Conservation (phyloP, 2,113 vertebrate species). For the Rhinopithecus roxellana region DNA sequence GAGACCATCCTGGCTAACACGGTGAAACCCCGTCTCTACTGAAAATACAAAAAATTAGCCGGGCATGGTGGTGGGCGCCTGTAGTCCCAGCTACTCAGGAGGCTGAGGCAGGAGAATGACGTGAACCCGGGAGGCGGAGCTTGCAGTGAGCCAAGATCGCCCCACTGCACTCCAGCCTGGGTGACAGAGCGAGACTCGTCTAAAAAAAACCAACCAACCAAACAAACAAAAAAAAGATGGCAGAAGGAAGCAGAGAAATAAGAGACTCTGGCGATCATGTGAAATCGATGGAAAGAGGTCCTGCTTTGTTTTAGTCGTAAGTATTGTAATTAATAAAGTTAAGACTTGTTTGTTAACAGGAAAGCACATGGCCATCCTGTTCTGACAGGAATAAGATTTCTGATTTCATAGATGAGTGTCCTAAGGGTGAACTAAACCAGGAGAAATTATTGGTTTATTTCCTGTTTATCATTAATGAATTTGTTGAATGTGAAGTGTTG, state of each 20-base stretch:
- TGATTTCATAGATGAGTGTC: conserved; percentile 18
- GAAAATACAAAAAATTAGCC: too few species aligned
- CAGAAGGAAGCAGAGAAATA: neutral
- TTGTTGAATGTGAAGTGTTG: neutral
- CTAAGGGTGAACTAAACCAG: conserved; percentile 30
- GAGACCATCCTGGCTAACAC: too few species aligned
- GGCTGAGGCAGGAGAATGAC: too few species aligned
- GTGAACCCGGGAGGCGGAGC: too few species aligned
- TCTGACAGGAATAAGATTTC: conserved; percentile 23
- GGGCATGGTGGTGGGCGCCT: too few species aligned
- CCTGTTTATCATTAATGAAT: conserved; percentile 45
- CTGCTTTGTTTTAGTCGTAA: conserved; percentile 21
- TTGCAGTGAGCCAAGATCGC: too few species aligned
- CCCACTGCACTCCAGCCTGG: too few species aligned
- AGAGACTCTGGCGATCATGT: neutral
- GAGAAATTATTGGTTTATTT: conserved; percentile 36
- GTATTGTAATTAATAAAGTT: neutral
- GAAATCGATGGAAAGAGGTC: neutral
- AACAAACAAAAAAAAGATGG: neutral
- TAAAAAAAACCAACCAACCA: too few species aligned
- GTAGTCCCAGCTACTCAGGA: too few species aligned
- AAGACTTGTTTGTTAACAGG: neutral
- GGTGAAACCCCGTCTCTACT: too few species aligned
- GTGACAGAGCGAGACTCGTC: too few species aligned
- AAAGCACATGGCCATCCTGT: conserved; percentile 10